phyloP scores from a whole-genome alignment of 2,888 invertebrate genomes.

The Callyntrura sp. region DNA sequence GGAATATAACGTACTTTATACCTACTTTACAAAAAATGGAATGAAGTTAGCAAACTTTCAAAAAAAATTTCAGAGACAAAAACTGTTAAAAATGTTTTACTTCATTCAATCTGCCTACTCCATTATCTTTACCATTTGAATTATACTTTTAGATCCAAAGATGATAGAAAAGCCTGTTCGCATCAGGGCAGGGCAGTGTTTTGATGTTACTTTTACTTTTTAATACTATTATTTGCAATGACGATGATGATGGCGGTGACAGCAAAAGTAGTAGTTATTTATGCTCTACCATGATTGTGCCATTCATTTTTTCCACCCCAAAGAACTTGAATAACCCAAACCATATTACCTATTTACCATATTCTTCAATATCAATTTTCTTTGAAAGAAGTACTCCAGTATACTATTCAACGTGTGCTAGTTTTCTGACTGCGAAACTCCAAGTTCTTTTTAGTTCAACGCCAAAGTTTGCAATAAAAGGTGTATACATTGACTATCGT shows the following conservation, averaged over 20 bases:
- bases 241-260: constrained; percentile 21
- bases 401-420: neutral
- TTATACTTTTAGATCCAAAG: neutral
- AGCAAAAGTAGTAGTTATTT: constrained; percentile 50
- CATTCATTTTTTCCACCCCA: constrained; percentile 23
- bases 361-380: constrained; percentile 73
- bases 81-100: constrained; percentile 33
- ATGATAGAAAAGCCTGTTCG: constrained; percentile 25
- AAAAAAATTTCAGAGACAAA: neutral
- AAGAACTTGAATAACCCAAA: neutral
- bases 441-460: neutral
- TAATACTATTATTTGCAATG: constrained; percentile 40
- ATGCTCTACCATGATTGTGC: constrained; percentile 62
- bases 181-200: too few species aligned
- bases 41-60: constrained; percentile 29
- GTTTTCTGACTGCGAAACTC: neutral
- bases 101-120: constrained; percentile 47
- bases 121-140: neutral
- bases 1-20: neutral
- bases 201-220: constrained; percentile 19
- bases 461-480: constrained; percentile 41
- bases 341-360: constrained; percentile 70
- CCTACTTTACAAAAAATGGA: neutral
- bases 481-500: neutral
- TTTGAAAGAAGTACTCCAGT: constrained; percentile 49